These are phyloP conservation scores for Gobius niger DNA, from an alignment of 2,113 vertebrate species.

Conservation along the genomic window DNA sequence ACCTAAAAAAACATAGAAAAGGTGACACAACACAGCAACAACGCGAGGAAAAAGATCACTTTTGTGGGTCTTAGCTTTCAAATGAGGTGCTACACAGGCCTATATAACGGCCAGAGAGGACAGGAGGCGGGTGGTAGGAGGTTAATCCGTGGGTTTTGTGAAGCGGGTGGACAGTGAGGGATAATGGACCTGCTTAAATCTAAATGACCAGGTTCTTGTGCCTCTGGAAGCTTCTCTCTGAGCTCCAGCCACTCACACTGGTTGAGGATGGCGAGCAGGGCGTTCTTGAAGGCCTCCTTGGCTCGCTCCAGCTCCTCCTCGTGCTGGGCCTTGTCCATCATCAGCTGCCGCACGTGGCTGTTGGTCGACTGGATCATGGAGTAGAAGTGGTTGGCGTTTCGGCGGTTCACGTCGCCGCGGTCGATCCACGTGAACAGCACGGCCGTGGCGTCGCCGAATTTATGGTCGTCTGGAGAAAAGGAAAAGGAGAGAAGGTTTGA, in stretches of 20 bases:
- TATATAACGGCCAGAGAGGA: too few species aligned
- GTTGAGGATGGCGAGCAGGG: constrained; percentile 86
- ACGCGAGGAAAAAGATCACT: too few species aligned
- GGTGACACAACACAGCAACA: too few species aligned
- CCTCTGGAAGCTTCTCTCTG: too few species aligned
- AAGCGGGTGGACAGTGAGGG: too few species aligned
- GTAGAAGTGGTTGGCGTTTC: constrained; percentile 93
- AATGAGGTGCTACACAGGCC: too few species aligned
- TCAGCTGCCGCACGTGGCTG: constrained; percentile 88
- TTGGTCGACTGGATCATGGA: constrained; percentile 96
- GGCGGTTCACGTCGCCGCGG: constrained; percentile 90
- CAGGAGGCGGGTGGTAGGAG: not conserved
- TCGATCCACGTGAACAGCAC: constrained; percentile 93
- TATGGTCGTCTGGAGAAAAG: constrained; percentile 83
- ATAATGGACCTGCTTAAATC: too few species aligned
- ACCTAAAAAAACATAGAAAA: too few species aligned
- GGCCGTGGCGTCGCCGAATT: constrained; percentile 87
- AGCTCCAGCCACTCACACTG: constrained; percentile 63
- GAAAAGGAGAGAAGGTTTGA: constrained; percentile 35
- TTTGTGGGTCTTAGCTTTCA: too few species aligned
- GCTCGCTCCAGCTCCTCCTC: constrained; percentile 93
- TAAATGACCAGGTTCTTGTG: too few species aligned
- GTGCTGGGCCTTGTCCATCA: constrained; percentile 86
- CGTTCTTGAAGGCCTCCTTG: constrained; percentile 89
- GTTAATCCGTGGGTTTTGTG: too few species aligned